Conservation (phyloP, 2,797 vertebrate species). For the Cirrhinus mrigala region DNA sequence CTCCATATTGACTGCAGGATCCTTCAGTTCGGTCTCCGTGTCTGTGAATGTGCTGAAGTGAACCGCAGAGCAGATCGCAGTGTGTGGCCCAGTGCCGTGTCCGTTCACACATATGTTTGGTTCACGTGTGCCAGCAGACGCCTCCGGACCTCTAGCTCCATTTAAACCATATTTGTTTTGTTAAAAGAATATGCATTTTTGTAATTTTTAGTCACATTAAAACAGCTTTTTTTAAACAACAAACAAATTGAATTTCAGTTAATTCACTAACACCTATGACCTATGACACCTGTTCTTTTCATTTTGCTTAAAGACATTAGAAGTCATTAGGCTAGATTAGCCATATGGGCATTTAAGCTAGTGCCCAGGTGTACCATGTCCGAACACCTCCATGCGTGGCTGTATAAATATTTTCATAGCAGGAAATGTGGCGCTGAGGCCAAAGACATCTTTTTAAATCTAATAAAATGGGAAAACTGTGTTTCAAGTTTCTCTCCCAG, state of each 20-base stretch:
- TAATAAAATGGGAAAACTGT: background rate
- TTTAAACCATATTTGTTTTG: slow-evolving; percentile 29
- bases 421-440: background rate
- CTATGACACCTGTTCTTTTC: background rate
- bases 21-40: background rate
- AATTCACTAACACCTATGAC: background rate
- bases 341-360: background rate
- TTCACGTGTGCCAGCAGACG: slow-evolving; percentile 56
- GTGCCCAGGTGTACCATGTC: background rate
- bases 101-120: slow-evolving; percentile 66
- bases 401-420: background rate
- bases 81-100: slow-evolving; percentile 46
- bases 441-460: background rate
- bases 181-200: background rate
- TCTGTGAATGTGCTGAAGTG: slow-evolving; percentile 63
- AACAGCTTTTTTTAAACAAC: background rate
- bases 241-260: background rate
- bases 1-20: slow-evolving; percentile 54
- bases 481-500: background rate
- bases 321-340: background rate
- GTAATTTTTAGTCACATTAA: background rate
- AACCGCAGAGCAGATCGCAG: slow-evolving; percentile 57
- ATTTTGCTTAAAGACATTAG: background rate
- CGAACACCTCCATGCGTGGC: background rate
- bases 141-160: slow-evolving; percentile 48